Conservation (phyloP, 1,140 invertebrate genomes). For the Drosophila watanabei region DNA sequence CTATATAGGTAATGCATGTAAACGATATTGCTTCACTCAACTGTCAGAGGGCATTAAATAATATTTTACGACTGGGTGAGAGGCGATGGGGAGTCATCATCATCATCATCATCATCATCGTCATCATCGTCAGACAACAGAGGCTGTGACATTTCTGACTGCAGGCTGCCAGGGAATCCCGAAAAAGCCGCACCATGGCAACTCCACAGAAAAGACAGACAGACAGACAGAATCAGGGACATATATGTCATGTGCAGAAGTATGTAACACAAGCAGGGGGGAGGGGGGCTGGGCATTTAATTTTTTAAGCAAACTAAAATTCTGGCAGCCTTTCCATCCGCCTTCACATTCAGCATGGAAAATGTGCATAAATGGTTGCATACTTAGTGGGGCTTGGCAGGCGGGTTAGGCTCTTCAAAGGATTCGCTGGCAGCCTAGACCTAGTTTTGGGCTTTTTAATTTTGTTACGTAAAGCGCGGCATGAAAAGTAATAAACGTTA, state of each 20-base stretch:
- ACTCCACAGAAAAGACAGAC: slow-evolving; percentile 17
- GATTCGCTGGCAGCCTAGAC: slow-evolving; percentile 39
- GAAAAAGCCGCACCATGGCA: slow-evolving; percentile 46
- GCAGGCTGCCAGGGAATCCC: slow-evolving; percentile 53
- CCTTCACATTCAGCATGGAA: slow-evolving; percentile 47
- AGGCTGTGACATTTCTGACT: slow-evolving; percentile 77
- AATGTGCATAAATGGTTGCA: slow-evolving; percentile 51
- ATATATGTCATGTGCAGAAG: slow-evolving; percentile 67
- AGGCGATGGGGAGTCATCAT: slow-evolving; percentile 4
- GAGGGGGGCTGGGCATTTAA: slow-evolving; percentile 49
- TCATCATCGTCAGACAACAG: slow-evolving; percentile 42
- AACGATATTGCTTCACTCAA: slow-evolving; percentile 81
- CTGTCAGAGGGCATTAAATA: slow-evolving; percentile 81
- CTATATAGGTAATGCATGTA: slow-evolving; percentile 76
- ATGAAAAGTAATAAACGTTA: neutral
- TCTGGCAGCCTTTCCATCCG: slow-evolving; percentile 27
- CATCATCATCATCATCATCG: slow-evolving; percentile 4
- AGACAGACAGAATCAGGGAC: slow-evolving; percentile 10
- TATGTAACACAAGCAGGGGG: slow-evolving; percentile 50
- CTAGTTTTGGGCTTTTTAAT: slow-evolving; percentile 4
- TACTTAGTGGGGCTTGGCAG: slow-evolving; percentile 9
- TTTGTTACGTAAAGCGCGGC: neutral
- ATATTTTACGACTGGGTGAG: slow-evolving; percentile 64
- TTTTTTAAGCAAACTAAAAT: slow-evolving; percentile 71
- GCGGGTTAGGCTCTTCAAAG: slow-evolving; percentile 1